A percentile compares a stretch with the other conserved stretches of the same genome.
Evolutionary conservation across 2,888 invertebrate genomes (phyloP).

Genomic region (Rhogogaster chlorosoma): DNA sequence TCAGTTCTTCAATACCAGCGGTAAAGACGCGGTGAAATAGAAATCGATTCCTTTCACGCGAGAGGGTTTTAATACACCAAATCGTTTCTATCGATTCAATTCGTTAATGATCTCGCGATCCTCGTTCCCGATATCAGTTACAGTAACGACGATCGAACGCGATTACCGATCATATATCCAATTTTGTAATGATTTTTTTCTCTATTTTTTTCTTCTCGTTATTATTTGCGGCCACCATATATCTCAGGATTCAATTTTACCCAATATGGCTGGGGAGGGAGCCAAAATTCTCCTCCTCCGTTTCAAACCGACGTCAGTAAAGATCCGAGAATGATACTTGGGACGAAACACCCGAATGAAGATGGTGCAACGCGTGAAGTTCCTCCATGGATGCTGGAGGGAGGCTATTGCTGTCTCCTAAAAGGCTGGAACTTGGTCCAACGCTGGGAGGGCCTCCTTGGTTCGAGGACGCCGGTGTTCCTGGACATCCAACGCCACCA

Average conservation of each 20-base stretch:
- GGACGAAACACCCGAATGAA: slow-evolving; percentile 78
- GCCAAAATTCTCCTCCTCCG: slow-evolving; percentile 65
- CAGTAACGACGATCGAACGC: background rate
- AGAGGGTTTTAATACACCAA: background rate
- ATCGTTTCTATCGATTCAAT: background rate
- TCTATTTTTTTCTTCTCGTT: background rate
- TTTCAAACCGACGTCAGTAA: slow-evolving; percentile 74
- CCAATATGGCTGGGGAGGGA: slow-evolving; percentile 58
- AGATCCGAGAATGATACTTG: slow-evolving; percentile 77
- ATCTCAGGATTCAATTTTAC: slow-evolving; percentile 7
- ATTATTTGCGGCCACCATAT: background rate
- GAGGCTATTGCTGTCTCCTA: slow-evolving; percentile 79
- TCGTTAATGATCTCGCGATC: background rate
- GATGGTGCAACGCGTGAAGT: slow-evolving; percentile 79
- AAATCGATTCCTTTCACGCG: slow-evolving; percentile 30
- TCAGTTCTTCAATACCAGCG: background rate
- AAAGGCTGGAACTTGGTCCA: slow-evolving; percentile 75
- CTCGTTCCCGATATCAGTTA: background rate
- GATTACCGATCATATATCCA: background rate
- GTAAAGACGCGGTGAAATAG: slow-evolving; percentile 23
- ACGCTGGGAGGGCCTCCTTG: slow-evolving; percentile 73
- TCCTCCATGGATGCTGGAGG: slow-evolving; percentile 80
- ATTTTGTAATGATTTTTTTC: background rate
- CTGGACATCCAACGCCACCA: slow-evolving; percentile 70
- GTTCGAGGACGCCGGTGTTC: slow-evolving; percentile 74